Base-by-base conservation (phyloP, 2,888 invertebrate genomes). In the Nymphalis urticae region DNA sequence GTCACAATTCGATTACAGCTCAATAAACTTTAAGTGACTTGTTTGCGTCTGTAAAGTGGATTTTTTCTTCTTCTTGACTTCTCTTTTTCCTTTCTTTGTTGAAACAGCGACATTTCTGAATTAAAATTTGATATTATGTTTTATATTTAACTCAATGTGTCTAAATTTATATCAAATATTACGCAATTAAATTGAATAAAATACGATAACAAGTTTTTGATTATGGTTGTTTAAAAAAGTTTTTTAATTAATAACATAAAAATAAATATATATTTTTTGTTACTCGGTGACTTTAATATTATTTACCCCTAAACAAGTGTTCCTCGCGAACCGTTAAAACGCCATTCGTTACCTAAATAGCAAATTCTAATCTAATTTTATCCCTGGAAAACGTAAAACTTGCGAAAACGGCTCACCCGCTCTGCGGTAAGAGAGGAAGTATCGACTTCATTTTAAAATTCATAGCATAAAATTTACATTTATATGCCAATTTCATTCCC, bases 11-110 rank as follows among this genome's bases (percentile, higher is more conserved):
- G 92, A 92, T 92, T 92, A 92, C 92, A 86, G 89, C 91, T 92
- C 92, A 91, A 92, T 92, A 92, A 92, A 92, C 87, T 92, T 92
- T 90, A 92, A 92, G 92, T 91, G 92, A 92, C 89, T 92, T 92
- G 92, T 92, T 92, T 92, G 88, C 88, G 90, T 92, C 89, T 89
- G 87, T 88, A 90, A 91, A 92, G 90, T 90, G 89, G 90, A 89
- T 90, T 90, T 92, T 91, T 91, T 90, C 86, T 86, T 88, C 85
- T 82, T 80, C 85, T 85, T 83, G 85, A 87, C 89, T 90, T 84
- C 83, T 86, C 82, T 82, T 84, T 87, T 86, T 85, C 83, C 82
- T 79, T 83, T 81, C 79, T 54, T 64, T 47, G 59, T 64, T 42
- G 27, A 32, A 24, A 27, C 21, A 51, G 66, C 7, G 62, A 66